These are phyloP conservation scores for Phainopepla nitens DNA, from an alignment of 2,113 vertebrate species.

Conservation along the genomic window DNA sequence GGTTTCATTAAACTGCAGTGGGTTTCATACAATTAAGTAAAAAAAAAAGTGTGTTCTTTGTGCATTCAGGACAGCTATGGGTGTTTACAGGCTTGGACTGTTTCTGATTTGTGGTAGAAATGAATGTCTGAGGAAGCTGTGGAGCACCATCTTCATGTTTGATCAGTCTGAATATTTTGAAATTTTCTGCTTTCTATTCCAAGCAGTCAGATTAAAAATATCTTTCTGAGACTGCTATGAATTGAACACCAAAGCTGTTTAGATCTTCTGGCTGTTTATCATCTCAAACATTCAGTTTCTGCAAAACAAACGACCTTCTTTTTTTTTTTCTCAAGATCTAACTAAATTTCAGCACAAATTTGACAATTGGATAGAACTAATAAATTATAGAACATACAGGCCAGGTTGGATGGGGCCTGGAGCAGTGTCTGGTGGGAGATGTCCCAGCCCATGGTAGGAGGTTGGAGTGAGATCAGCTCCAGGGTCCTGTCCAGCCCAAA, in stretches of 20 bases:
- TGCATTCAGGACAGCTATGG: neutral
- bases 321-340: neutral
- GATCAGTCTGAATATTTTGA: conserved; percentile 9
- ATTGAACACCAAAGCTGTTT: conserved; percentile 22
- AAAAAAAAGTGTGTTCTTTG: neutral
- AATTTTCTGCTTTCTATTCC: neutral
- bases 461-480: neutral
- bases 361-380: conserved; percentile 59
- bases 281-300: conserved; percentile 32
- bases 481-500: neutral
- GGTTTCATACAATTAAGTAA: neutral
- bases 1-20: neutral
- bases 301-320: neutral
- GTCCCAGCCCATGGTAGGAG: neutral
- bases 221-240: conserved; percentile 1
- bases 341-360: conserved; percentile 34
- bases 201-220: conserved; percentile 33
- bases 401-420: neutral
- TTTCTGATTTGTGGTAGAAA: neutral
- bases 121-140: neutral
- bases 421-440: neutral
- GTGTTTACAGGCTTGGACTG: neutral
- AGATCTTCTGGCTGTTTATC: neutral
- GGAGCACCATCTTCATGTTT: neutral
- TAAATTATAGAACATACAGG: conserved; percentile 48